Evolutionary conservation across 2,113 vertebrate species (phyloP), one percentile per base, ranked within the genome.

Genomic region (Salvelinus fontinalis): DNA sequence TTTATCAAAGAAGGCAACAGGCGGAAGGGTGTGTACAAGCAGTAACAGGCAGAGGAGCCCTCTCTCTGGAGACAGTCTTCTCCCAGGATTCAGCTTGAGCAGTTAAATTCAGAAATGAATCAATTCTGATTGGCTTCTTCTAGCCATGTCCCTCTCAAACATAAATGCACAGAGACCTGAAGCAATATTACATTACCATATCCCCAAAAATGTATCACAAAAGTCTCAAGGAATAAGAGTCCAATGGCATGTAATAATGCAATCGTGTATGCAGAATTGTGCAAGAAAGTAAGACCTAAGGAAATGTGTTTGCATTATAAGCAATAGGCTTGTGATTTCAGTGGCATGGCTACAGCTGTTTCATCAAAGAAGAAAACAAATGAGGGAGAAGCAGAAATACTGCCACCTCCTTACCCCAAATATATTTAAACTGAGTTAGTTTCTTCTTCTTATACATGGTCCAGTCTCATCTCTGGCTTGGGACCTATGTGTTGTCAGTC

Each of bases 251-350:
- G 75, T 84, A 75, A 88, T 79, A 75, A 70, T 48, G 31, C 31
- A 87, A 86, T 81, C 75, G 78, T 83, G 88, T 88, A 78, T 70
- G 80, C 77, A 76, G 75, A 78, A 88, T 84, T 91, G 90, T 84
- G 87, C 86, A 91, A 87, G 76, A 89, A 70, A 73, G 83, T 70
- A 78, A 84, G 62, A 81, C 83, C 31, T 44, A 39, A 80, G 71
- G 54, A 81, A 79, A 79, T 57, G 18, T 31, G 65, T 75, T 26
- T 75, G 79, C 27, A 74, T 85, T 80, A 82, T 54, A 75, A 83
- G 86, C 75, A 81, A 31, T 26, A 70, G 39, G 44, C 68, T 88
- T 75, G 73, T 49, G 68, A 73, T 27, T 78, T 86, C 67, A 80
- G 81, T 79, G 79, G 71, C 79, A 82, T 88, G 84, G 88, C 86